These are phyloP conservation scores for Pachliopta kotzebuea DNA, from an alignment of 2,888 invertebrate genomes.

Conservation along the genomic window DNA sequence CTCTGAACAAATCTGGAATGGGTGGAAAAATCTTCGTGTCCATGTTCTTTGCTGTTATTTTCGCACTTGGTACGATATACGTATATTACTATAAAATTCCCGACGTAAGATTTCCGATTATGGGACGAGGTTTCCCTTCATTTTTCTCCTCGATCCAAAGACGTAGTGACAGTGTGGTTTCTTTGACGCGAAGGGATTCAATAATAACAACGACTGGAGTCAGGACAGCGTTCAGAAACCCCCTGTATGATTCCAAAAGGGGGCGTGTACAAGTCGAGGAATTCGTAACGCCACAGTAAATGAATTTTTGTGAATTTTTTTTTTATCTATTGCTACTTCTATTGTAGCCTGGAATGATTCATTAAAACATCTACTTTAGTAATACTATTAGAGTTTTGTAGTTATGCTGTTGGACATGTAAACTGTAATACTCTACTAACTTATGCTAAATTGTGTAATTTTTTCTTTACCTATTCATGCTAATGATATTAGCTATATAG, in stretches of 20 bases:
- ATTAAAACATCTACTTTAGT: no score
- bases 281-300: constrained; percentile 34
- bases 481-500: no score
- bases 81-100: constrained; percentile 56
- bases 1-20: constrained; percentile 50
- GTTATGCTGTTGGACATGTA: no score
- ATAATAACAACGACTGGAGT: constrained; percentile 39
- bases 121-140: constrained; percentile 38
- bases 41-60: constrained; percentile 56
- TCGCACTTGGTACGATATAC: constrained; percentile 52
- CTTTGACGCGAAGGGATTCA: constrained; percentile 64
- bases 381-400: no score
- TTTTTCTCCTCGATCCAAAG: constrained; percentile 57
- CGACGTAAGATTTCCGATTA: constrained; percentile 41
- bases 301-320: no score
- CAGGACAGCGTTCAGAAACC: constrained; percentile 64
- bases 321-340: no score
- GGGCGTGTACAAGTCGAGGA: constrained; percentile 57
- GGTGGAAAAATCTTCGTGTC: constrained; percentile 58
- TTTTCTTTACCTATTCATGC: no score
- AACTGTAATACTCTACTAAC: no score
- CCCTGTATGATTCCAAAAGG: constrained; percentile 66
- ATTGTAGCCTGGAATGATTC: no score
- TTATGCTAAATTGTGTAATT: no score
- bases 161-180: constrained; percentile 66